Conservation (phyloP, 2,797 vertebrate species). For the Botia kubotai region DNA sequence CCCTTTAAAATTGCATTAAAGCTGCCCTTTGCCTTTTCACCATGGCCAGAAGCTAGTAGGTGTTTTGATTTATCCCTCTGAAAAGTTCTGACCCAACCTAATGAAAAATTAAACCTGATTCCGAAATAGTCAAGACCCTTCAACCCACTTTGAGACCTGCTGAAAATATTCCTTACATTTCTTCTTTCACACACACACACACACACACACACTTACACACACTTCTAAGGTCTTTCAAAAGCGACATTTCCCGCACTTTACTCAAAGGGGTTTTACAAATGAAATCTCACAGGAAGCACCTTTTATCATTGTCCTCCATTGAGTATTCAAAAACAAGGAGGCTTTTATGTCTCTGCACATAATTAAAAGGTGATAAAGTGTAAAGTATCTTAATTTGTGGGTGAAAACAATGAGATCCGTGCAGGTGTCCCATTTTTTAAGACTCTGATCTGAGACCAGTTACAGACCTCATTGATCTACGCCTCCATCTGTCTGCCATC, state of each 20-base stretch:
- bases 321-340: not conserved
- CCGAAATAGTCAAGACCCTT: not conserved
- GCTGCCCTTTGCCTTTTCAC: not conserved
- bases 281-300: not conserved
- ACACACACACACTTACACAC: not conserved
- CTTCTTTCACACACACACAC: not conserved
- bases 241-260: not conserved
- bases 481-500: conserved; percentile 58
- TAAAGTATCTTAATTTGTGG: conserved; percentile 36
- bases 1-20: not conserved
- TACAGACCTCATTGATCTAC: conserved; percentile 44
- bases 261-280: conserved; percentile 5
- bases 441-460: conserved; percentile 31
- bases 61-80: not conserved
- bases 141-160: not conserved
- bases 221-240: not conserved
- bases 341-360: not conserved
- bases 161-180: not conserved
- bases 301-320: not conserved
- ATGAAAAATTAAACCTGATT: conserved; percentile 8
- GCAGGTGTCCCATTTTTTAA: conserved; percentile 29
- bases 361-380: conserved; percentile 48
- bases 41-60: not conserved
- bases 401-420: conserved; percentile 24
- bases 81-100: conserved; percentile 5